These are phyloP conservation scores for Pogonophryne albipinna DNA, from an alignment of 2,797 vertebrate genomes.

Conservation along the genomic window DNA sequence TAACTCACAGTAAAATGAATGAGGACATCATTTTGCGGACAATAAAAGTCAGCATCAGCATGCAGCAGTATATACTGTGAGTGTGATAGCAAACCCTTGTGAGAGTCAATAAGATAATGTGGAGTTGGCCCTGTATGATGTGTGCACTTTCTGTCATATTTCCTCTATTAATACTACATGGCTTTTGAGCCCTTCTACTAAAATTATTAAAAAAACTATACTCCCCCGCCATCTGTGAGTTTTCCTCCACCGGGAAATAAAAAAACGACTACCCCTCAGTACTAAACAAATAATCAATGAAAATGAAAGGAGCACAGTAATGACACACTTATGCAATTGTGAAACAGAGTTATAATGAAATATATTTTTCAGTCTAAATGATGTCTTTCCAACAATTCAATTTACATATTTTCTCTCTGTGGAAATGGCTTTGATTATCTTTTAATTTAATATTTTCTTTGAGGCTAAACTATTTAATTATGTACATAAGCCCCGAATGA, in stretches of 20 bases:
- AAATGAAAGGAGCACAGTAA: slow-evolving; percentile 45
- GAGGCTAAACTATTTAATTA: slow-evolving; percentile 64
- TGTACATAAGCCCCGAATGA: slow-evolving; percentile 74
- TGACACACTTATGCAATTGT: slow-evolving; percentile 73
- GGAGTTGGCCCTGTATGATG: slow-evolving; percentile 10
- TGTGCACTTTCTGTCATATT: slow-evolving; percentile 39
- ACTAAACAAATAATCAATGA: slow-evolving; percentile 21
- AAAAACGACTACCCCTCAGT: slow-evolving; percentile 8
- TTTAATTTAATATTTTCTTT: slow-evolving; percentile 47
- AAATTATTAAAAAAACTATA: slow-evolving; percentile 5
- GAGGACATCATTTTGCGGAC: slow-evolving; percentile 11
- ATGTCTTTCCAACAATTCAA: slow-evolving; percentile 39
- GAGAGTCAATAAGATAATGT: slow-evolving; percentile 25
- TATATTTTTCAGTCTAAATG: slow-evolving; percentile 34
- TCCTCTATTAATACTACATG: slow-evolving; percentile 25
- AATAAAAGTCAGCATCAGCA: slow-evolving; percentile 30
- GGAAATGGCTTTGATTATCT: slow-evolving; percentile 47
- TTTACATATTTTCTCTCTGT: slow-evolving; percentile 34
- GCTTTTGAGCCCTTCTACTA: slow-evolving; percentile 9
- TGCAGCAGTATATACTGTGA: slow-evolving; percentile 29
- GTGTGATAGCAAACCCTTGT: slow-evolving; percentile 18
- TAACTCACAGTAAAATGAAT: slow-evolving; percentile 12
- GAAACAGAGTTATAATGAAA: slow-evolving; percentile 44
- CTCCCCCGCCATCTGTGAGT: background rate
- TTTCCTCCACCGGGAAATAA: slow-evolving; percentile 13